A percentile compares a stretch with the other conserved stretches of the same genome.
These are phyloP conservation scores for Clanis bilineata DNA, from an alignment of 2,888 invertebrate genomes.

Conservation along the genomic window DNA sequence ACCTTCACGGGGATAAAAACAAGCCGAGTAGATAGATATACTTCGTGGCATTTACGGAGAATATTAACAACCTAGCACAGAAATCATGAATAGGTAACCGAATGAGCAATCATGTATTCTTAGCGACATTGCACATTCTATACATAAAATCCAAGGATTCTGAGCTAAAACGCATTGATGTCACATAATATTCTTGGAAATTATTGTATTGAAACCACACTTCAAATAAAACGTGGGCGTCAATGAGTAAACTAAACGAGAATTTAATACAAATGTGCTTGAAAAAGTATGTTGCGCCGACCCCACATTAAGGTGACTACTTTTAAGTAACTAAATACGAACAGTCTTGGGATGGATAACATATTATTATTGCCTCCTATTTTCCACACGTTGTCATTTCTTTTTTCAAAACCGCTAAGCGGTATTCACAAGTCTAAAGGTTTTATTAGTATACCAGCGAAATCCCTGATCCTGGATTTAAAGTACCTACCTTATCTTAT, in stretches of 20 bases:
- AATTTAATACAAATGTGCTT: too few species aligned
- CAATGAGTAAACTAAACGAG: not conserved
- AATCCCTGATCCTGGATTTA: conserved; percentile 6
- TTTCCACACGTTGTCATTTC: too few species aligned
- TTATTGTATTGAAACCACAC: not conserved
- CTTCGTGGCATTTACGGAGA: not conserved
- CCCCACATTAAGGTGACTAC: too few species aligned
- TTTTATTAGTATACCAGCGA: not conserved
- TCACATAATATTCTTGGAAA: not conserved
- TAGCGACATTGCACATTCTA: not conserved
- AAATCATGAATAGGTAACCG: not conserved
- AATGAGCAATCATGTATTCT: not conserved
- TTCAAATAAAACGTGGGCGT: not conserved
- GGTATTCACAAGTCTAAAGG: not conserved
- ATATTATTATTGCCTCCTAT: too few species aligned
- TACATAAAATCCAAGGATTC: not conserved
- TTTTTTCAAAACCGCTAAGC: not conserved
- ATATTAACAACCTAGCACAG: not conserved
- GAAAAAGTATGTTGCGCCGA: too few species aligned
- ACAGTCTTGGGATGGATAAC: too few species aligned
- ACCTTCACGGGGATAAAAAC: too few species aligned
- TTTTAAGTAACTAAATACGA: not conserved
- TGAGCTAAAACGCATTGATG: not conserved
- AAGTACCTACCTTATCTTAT: conserved; percentile 13
- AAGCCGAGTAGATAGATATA: too few species aligned